Conservation (phyloP, 2,797 vertebrate genomes). For the Gallinago nigripennis region DNA sequence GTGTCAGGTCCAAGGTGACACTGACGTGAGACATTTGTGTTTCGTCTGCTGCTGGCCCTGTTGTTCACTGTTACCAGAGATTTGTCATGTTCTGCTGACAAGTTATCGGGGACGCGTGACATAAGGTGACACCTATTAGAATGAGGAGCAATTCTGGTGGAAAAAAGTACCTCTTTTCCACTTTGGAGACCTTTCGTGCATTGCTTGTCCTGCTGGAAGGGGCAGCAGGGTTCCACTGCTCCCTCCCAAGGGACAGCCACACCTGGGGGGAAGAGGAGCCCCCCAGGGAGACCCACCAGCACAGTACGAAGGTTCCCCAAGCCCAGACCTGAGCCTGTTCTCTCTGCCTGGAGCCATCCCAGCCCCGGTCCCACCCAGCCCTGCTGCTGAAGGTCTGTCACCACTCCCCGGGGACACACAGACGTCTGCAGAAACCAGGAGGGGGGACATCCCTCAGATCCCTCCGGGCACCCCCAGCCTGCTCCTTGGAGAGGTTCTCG, state of each 20-base stretch:
- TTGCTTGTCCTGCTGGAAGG: neutral
- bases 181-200: neutral
- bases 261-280: neutral
- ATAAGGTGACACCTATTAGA: neutral
- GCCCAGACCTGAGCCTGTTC: rapidly evolving
- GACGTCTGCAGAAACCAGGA: neutral
- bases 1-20: neutral
- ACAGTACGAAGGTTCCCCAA: rapidly evolving
- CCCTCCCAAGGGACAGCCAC: neutral
- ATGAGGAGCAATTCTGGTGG: neutral
- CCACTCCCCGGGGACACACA: neutral
- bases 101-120: neutral
- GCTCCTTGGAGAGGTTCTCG: rapidly evolving
- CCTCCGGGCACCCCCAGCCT: rapidly evolving
- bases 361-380: neutral
- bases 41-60: neutral
- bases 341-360: neutral
- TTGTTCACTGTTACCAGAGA: neutral
- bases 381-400: neutral
- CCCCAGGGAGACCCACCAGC: rapidly evolving
- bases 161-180: neutral
- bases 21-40: neutral
- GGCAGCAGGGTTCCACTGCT: neutral
- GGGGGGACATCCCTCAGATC: neutral
- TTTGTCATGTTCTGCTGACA: neutral